A percentile compares a stretch with the other conserved stretches of the same genome.
Evolutionary conservation across 2,797 vertebrate species (phyloP).

Genomic region (Echeneis naucrates): DNA sequence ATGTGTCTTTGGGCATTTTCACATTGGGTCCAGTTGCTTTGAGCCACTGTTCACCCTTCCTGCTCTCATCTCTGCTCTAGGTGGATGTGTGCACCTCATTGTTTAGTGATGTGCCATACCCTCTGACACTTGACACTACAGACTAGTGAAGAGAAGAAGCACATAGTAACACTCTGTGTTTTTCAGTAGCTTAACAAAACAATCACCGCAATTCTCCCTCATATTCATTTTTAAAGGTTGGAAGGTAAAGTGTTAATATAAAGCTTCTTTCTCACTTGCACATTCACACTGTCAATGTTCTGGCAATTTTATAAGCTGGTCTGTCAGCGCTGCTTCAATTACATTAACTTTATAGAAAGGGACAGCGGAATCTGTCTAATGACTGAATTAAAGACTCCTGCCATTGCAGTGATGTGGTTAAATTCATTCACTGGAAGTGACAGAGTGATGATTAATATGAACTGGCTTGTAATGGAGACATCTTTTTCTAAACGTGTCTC

Average conservation of each 20-base stretch:
- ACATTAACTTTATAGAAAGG: neutral
- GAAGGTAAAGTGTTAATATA: neutral
- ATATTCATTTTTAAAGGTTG: conserved; percentile 10
- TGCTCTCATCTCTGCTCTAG: no score
- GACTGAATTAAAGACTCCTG: neutral
- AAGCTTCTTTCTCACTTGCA: conserved; percentile 16
- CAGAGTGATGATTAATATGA: neutral
- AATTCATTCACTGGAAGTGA: neutral
- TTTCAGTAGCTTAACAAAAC: conserved; percentile 14
- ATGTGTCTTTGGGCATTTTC: neutral
- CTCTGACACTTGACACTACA: neutral
- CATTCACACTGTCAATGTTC: neutral
- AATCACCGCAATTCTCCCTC: neutral
- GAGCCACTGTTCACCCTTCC: no score
- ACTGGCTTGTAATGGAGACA: neutral
- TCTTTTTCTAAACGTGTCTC: neutral
- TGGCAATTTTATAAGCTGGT: neutral
- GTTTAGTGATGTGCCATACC: neutral
- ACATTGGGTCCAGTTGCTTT: neutral
- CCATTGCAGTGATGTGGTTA: neutral
- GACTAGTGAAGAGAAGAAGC: conserved; percentile 13
- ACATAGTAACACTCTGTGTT: neutral
- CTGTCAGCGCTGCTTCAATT: neutral
- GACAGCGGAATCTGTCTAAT: neutral
- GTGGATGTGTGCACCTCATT: neutral